These are phyloP conservation scores for Frieseomelitta varia DNA, from an alignment of 1,140 invertebrate species.

Conservation along the genomic window DNA sequence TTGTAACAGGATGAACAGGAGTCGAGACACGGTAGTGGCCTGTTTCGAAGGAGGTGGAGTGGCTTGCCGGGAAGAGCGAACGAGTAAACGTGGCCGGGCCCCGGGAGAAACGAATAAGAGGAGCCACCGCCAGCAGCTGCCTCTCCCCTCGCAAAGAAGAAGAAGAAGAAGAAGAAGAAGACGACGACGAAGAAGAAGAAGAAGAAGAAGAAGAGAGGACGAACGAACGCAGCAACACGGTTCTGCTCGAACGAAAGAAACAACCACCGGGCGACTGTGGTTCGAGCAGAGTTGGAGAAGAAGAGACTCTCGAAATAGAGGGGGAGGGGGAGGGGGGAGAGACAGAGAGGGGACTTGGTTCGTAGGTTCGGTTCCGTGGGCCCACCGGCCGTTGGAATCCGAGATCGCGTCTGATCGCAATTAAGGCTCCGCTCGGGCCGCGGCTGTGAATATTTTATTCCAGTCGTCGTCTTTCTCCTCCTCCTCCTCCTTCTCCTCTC, in stretches of 20 bases:
- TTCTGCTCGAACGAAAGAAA: conserved; percentile 14
- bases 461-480: conserved; percentile 50
- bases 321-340: conserved; percentile 38
- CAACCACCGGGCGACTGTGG: neutral
- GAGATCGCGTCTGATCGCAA: conserved; percentile 80
- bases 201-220: no score
- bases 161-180: no score
- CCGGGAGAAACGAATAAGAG: conserved; percentile 36
- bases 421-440: conserved; percentile 77
- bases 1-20: conserved; percentile 82
- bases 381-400: conserved; percentile 75
- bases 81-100: neutral
- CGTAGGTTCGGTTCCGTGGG: conserved; percentile 65
- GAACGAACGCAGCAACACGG: neutral
- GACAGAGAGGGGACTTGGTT: conserved; percentile 54
- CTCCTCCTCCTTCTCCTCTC: conserved; percentile 5
- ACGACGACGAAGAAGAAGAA: no score
- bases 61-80: neutral
- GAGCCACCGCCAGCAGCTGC: conserved; percentile 20
- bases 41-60: neutral
- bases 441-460: conserved; percentile 75
- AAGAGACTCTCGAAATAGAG: conserved; percentile 13
- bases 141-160: no score
- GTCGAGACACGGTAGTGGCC: conserved; percentile 74
- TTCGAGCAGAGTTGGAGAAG: neutral